Conservation (phyloP, 1,140 invertebrate genomes). For the Drosophila neocordata region DNA sequence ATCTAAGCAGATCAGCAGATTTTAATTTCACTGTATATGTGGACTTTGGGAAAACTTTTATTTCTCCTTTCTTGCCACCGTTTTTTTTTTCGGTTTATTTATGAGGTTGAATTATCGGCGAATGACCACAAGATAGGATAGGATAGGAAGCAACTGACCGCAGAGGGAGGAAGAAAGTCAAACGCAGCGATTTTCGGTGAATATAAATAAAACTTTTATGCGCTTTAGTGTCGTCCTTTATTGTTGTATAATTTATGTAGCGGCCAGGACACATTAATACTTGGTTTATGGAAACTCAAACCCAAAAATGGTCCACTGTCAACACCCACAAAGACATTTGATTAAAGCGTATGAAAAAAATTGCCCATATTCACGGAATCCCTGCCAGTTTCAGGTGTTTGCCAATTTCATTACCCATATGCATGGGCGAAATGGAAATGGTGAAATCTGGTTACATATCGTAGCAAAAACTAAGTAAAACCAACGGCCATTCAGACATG, state of each 20-base stretch:
- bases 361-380: background rate
- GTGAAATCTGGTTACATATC: conserved; percentile 11
- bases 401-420: conserved; percentile 12
- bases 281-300: conserved; percentile 62
- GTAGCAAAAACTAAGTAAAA: conserved; percentile 14
- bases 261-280: conserved; percentile 55
- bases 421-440: conserved; percentile 2
- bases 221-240: conserved; percentile 59
- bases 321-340: conserved; percentile 29
- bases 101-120: conserved; percentile 61
- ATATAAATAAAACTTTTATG: conserved; percentile 65
- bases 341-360: background rate
- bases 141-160: background rate
- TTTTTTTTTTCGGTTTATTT: conserved; percentile 57
- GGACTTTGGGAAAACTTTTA: conserved; percentile 17
- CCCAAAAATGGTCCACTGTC: conserved; percentile 41
- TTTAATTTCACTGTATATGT: conserved; percentile 60
- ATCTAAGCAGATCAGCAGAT: conserved; percentile 39
- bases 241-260: conserved; percentile 70
- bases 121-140: conserved; percentile 16
- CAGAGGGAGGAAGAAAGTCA: conserved; percentile 40
- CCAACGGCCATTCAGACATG: conserved; percentile 2
- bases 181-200: conserved; percentile 64
- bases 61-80: background rate
- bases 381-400: background rate